phyloP scores from a whole-genome alignment of 2,888 invertebrate genomes.

The Perizoma affinitatum region DNA sequence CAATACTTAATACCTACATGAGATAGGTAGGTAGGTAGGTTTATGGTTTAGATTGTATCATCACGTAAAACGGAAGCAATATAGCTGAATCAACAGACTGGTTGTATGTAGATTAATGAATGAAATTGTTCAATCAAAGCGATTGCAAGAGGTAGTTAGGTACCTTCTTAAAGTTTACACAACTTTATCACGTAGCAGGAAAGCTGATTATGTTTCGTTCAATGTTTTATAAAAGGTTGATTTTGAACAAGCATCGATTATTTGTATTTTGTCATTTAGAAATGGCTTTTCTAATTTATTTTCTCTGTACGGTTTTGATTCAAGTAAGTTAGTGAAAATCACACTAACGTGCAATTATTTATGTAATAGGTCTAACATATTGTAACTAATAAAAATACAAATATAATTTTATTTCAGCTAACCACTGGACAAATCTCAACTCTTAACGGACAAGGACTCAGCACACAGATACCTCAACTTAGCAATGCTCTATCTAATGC shows the following conservation, averaged over 20 bases:
- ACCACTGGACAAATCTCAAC: slow-evolving; percentile 15
- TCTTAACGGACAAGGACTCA: slow-evolving; percentile 15
- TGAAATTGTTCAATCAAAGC: slow-evolving; percentile 11
- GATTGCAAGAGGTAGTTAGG: slow-evolving; percentile 2
- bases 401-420: slow-evolving; percentile 24
- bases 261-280: slow-evolving; percentile 14
- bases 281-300: slow-evolving; percentile 27
- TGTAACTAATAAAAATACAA: neutral
- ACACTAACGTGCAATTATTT: too few species aligned
- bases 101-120: slow-evolving; percentile 2
- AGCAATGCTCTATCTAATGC: slow-evolving; percentile 15
- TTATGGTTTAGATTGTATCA: neutral
- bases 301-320: slow-evolving; percentile 19
- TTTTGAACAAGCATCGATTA: neutral
- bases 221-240: slow-evolving; percentile 21
- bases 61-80: neutral
- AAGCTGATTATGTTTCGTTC: slow-evolving; percentile 8
- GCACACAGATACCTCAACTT: slow-evolving; percentile 4
- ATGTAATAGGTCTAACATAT: neutral
- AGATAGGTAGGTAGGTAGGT: neutral
- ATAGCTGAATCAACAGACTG: neutral
- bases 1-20: too few species aligned
- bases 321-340: slow-evolving; percentile 29
- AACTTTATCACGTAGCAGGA: slow-evolving; percentile 17
- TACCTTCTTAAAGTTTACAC: neutral